Evolutionary conservation across 2,797 vertebrate genomes (phyloP).

Genomic region (Lindbergichthys nudifrons): DNA sequence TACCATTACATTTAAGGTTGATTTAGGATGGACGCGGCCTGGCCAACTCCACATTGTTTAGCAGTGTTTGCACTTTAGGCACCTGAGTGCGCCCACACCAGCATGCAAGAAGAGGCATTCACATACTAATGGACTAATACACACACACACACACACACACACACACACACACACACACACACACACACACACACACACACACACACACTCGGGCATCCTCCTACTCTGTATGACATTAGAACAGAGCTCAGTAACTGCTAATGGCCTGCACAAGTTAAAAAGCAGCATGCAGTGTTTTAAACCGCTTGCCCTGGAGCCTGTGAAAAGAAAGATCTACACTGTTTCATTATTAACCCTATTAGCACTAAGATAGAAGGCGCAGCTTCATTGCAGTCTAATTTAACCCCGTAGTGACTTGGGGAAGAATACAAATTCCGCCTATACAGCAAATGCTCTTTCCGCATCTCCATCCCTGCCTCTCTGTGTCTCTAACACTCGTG

Average conservation of each 20-base stretch:
- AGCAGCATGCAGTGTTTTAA: constrained; percentile 51
- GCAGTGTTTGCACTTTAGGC: constrained; percentile 41
- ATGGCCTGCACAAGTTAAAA: constrained; percentile 67
- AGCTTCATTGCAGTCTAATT: constrained; percentile 28
- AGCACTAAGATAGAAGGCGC: constrained; percentile 35
- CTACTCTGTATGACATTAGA: constrained; percentile 56
- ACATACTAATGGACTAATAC: constrained; percentile 64
- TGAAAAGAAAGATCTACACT: constrained; percentile 37
- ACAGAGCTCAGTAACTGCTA: constrained; percentile 65
- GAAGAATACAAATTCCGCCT: constrained; percentile 17
- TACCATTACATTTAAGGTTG: background rate
- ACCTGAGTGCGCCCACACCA: constrained; percentile 49
- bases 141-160: constrained; percentile 15
- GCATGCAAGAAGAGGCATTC: constrained; percentile 40
- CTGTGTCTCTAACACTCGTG: constrained; percentile 28
- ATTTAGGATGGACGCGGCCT: constrained; percentile 9
- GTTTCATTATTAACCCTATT: constrained; percentile 73
- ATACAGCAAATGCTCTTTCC: constrained; percentile 35
- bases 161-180: constrained; percentile 14
- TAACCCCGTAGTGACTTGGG: constrained; percentile 44
- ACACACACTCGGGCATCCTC: constrained; percentile 41
- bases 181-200: constrained; percentile 15
- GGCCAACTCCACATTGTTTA: constrained; percentile 27
- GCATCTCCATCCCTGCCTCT: constrained; percentile 9
- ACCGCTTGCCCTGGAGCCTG: constrained; percentile 35